phyloP scores from a whole-genome alignment of 2,113 vertebrate genomes.

The Oncorhynchus kisutch region DNA sequence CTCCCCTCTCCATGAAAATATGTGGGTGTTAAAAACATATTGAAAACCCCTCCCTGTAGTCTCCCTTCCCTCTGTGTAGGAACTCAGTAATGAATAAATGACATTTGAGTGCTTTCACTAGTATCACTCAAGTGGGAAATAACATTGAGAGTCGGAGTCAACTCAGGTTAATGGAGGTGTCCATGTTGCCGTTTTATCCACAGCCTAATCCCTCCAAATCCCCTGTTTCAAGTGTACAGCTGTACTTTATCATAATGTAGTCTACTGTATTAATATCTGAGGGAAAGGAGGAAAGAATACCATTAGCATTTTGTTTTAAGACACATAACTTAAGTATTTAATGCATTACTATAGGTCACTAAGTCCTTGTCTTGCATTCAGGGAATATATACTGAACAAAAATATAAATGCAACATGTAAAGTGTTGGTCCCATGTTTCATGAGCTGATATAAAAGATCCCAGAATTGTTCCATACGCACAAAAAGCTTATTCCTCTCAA shows the following conservation, averaged over 20 bases:
- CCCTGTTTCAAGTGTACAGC: constrained; percentile 17
- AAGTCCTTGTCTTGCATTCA: not conserved
- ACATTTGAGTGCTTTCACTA: constrained; percentile 6
- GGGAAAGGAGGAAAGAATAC: not conserved
- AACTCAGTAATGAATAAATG: constrained; percentile 21
- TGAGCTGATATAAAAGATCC: too few relatives aligned
- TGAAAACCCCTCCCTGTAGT: constrained; percentile 2
- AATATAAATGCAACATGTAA: too few relatives aligned
- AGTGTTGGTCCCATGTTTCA: too few relatives aligned
- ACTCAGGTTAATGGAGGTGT: constrained; percentile 28
- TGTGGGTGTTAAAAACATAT: constrained; percentile 23
- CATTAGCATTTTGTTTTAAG: not conserved
- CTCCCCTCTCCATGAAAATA: constrained; percentile 7
- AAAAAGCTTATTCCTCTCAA: too few relatives aligned
- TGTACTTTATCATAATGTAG: not conserved
- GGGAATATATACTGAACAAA: too few relatives aligned
- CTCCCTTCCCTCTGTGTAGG: constrained; percentile 10
- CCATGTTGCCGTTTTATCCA: constrained; percentile 14
- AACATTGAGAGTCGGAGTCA: constrained; percentile 6
- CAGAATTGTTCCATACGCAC: too few relatives aligned
- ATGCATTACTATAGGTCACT: not conserved
- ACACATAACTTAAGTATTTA: not conserved
- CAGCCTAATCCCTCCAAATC: constrained; percentile 16
- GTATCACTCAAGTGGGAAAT: constrained; percentile 33
- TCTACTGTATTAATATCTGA: not conserved